phyloP scores from a whole-genome alignment of 2,113 vertebrate genomes.

The Calonectris borealis region DNA sequence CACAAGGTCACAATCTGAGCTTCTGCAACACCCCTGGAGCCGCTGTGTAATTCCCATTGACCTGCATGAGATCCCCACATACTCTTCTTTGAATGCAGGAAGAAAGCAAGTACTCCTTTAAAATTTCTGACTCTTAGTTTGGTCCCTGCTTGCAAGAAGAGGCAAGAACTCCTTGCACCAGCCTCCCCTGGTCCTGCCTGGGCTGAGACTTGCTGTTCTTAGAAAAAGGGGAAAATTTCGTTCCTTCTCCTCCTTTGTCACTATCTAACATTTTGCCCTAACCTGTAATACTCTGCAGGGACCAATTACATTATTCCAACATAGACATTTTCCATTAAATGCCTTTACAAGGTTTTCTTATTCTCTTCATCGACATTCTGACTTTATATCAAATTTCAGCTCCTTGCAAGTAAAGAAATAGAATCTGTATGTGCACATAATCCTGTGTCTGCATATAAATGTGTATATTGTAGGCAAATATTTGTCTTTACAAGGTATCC shows the following conservation, averaged over 20 bases:
- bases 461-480: neutral
- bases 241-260: constrained; percentile 11
- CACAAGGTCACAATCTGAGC: neutral
- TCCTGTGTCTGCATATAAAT: neutral
- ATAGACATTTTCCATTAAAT: constrained; percentile 56
- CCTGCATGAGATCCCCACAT: neutral
- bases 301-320: constrained; percentile 70
- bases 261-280: constrained; percentile 33
- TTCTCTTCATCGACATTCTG: constrained; percentile 4
- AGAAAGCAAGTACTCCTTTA: neutral
- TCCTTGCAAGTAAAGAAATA: neutral
- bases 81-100: neutral
- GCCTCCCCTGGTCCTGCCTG: neutral
- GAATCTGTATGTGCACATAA: neutral
- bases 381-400: constrained; percentile 47
- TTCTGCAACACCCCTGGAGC: neutral
- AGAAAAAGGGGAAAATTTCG: neutral
- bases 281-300: constrained; percentile 52
- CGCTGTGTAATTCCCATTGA: neutral
- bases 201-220: neutral
- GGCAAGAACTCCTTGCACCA: neutral
- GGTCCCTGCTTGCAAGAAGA: neutral
- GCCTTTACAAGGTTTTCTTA: constrained; percentile 30
- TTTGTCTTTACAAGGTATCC: constrained; percentile 15
- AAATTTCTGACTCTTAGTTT: neutral